Evolutionary conservation across 2,888 invertebrate genomes (phyloP), one percentile per base, ranked within the genome.

Genomic region (Fragum whitleyi): DNA sequence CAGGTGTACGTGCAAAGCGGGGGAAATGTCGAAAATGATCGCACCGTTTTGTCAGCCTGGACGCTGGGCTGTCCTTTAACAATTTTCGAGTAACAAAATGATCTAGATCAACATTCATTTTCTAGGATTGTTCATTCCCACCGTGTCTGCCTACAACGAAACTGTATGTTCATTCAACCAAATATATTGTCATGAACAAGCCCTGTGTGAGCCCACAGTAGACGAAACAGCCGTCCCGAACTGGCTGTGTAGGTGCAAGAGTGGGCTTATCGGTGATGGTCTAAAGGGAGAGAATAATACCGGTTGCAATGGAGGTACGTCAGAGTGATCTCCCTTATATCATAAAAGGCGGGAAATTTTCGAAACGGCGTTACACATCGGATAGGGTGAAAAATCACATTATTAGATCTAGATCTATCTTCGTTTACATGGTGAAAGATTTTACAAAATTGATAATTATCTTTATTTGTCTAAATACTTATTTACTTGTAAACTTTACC

Each of bases 231-330:
- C 5, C 5, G 47, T 47, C 16, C 47, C 47, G 2, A 47, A 47
- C 47, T 75, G 62, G 53, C 55, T 69, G 23, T 87, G 87, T 47
- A 39, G 47, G 2, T 84, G 86, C 36, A 74, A 70, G 7, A 61
- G 28, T 0, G 57, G 61, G 14, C 39, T 69, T 14, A 57, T 59
- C 2, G 87, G 87, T 0, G 86, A 87, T 29, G 87, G 86, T 5
- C 53, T 74, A 6, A 83, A 81, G 53, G 65, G 65, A 65, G 65
- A 65, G 5, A 62, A 62, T n/a, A 32, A 65, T 21, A 81, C 82
- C 14, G 85, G 85, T 26, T 85, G 85, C 75, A n/a, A 47, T n/a
- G 71, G 71, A 61, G 53, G 85, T 85, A 83, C 51, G 80, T 53
- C 57, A 39, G 29, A 28, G 32, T 29, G 2, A 21, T 32, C 14